These are phyloP conservation scores for Prosapia bicincta DNA, from an alignment of 2,888 invertebrate species.

Conservation along the genomic window DNA sequence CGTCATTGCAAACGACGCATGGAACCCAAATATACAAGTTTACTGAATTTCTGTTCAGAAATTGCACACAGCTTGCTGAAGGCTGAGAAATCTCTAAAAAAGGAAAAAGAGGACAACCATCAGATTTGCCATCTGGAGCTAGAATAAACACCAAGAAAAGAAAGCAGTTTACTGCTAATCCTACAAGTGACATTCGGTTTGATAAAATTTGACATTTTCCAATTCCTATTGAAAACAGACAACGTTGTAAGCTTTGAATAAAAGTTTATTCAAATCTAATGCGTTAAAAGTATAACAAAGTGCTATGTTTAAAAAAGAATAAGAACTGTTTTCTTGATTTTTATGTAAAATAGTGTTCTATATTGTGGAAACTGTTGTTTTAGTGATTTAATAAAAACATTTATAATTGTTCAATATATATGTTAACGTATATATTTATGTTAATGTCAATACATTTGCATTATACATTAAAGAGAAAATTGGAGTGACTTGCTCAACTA, in stretches of 20 bases:
- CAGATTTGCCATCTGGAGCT: neutral
- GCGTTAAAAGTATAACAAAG: neutral
- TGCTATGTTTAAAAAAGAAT: neutral
- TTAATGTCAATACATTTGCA: too few relatives aligned
- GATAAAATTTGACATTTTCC: neutral
- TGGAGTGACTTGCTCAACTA: too few relatives aligned
- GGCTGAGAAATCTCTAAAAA: neutral
- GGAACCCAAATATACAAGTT: neutral
- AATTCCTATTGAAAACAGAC: neutral
- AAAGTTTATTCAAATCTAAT: neutral
- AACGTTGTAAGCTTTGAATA: neutral
- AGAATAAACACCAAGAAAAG: neutral
- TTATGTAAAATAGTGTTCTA: neutral
- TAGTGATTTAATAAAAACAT: too few relatives aligned
- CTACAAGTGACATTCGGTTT: neutral
- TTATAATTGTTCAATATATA: too few relatives aligned
- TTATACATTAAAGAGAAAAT: too few relatives aligned
- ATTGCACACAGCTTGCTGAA: slow-evolving; percentile 6
- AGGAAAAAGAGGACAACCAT: slow-evolving; percentile 2
- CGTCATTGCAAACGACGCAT: neutral
- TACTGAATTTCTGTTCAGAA: neutral
- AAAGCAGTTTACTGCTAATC: neutral
- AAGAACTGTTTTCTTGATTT: neutral
- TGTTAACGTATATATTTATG: too few relatives aligned
- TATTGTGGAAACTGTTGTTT: too few relatives aligned